phyloP scores from a whole-genome alignment of 1,140 invertebrate species.

The Bicyclus anynana region DNA sequence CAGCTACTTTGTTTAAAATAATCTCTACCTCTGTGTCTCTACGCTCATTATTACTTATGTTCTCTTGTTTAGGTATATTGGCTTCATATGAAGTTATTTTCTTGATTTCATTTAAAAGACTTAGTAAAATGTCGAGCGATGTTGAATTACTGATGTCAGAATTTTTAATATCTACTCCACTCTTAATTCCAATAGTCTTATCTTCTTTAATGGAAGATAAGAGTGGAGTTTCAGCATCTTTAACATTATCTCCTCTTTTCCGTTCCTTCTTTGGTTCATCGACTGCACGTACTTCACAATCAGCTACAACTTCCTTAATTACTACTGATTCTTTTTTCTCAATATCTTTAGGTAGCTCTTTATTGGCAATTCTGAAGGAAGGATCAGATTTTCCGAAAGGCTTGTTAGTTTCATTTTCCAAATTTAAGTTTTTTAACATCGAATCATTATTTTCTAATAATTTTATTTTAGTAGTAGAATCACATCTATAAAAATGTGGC shows the following conservation, averaged over 20 bases:
- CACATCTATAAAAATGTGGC: conserved; percentile 12
- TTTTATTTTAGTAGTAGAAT: neutral
- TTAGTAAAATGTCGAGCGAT: conserved; percentile 59
- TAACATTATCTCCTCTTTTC: neutral
- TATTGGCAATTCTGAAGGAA: neutral
- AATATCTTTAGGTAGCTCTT: neutral
- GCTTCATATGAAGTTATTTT: conserved; percentile 53
- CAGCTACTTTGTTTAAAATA: conserved; percentile 35
- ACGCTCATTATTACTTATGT: conserved; percentile 10
- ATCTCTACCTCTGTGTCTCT: conserved; percentile 34
- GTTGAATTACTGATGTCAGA: conserved; percentile 43
- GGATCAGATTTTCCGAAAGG: neutral
- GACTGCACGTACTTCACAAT: neutral
- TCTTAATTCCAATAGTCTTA: neutral
- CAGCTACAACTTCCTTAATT: neutral
- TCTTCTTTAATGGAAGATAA: too few relatives aligned
- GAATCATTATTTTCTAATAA: neutral
- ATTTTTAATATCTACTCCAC: conserved; percentile 6
- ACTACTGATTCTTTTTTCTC: neutral
- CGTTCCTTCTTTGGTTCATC: neutral
- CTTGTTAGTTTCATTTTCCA: neutral
- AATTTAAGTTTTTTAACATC: neutral
- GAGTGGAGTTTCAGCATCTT: neutral
- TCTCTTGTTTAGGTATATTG: conserved; percentile 17
- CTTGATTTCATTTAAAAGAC: conserved; percentile 61